Percentiles rank a stretch among this genome's conserved stretches.
phyloP scores from a whole-genome alignment of 2,888 invertebrate genomes.

The Volucella bombylans region DNA sequence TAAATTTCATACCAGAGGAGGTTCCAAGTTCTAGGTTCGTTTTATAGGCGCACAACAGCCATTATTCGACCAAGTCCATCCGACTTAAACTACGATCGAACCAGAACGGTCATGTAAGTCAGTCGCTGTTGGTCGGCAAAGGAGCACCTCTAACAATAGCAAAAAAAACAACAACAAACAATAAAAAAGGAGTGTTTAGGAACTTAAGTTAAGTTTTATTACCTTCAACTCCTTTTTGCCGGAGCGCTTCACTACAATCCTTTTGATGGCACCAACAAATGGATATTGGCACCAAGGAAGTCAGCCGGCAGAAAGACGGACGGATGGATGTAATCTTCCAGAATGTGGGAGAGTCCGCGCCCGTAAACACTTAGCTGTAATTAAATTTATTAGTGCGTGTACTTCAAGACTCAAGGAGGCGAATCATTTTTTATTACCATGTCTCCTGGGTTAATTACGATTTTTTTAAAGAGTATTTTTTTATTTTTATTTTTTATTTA shows the following conservation, averaged over 20 bases:
- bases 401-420: slow-evolving; percentile 36
- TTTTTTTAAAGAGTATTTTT: slow-evolving; percentile 6
- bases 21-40: slow-evolving; percentile 37
- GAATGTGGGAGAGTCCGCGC: slow-evolving; percentile 36
- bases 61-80: slow-evolving; percentile 18
- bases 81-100: slow-evolving; percentile 44
- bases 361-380: slow-evolving; percentile 62
- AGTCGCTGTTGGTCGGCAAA: slow-evolving; percentile 1
- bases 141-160: background rate
- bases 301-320: too few species aligned
- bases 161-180: background rate
- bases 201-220: slow-evolving; percentile 57
- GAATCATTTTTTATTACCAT: too few species aligned
- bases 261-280: slow-evolving; percentile 26
- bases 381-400: slow-evolving; percentile 71
- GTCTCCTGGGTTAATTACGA: too few species aligned
- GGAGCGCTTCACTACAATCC: slow-evolving; percentile 24
- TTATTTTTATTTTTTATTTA: slow-evolving; percentile 5
- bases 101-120: slow-evolving; percentile 49
- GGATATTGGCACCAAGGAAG: slow-evolving; percentile 5
- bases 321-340: background rate
- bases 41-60: slow-evolving; percentile 35
- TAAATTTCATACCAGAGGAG: slow-evolving; percentile 51
- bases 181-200: slow-evolving; percentile 62
- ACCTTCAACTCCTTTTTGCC: slow-evolving; percentile 7